Conservation (phyloP, 1,140 invertebrate species). For the Agrypnia vestita region DNA sequence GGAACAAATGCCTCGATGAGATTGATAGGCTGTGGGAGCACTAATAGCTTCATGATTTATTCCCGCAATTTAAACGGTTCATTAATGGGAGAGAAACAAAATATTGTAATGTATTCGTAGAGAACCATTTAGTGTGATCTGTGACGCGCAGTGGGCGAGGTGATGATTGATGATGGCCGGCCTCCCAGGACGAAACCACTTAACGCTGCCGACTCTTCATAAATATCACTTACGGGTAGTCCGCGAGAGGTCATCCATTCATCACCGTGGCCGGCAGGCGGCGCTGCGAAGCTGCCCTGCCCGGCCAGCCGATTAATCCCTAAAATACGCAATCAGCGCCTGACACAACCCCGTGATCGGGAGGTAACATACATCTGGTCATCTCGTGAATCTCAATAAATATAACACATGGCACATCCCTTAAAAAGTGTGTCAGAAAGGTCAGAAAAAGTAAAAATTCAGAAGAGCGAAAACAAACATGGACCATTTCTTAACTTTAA, state of each 20-base stretch:
- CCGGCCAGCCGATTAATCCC: conserved; percentile 16
- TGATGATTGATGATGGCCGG: conserved; percentile 49
- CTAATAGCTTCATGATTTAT: conserved; percentile 19
- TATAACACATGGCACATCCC: too few relatives aligned
- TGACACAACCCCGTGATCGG: neutral
- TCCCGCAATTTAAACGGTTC: conserved; percentile 39
- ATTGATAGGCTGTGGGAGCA: too few relatives aligned
- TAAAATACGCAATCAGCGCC: neutral
- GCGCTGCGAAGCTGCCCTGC: neutral
- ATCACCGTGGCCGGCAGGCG: conserved; percentile 24
- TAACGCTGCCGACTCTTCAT: conserved; percentile 50
- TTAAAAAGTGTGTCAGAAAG: too few relatives aligned
- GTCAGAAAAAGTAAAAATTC: too few relatives aligned
- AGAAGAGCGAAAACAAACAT: too few relatives aligned
- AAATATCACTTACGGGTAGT: conserved; percentile 36
- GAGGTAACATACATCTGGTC: neutral
- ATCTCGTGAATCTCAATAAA: neutral
- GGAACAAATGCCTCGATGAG: too few relatives aligned
- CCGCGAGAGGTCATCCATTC: conserved; percentile 29
- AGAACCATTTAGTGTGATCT: conserved; percentile 40
- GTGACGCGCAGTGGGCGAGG: conserved; percentile 20
- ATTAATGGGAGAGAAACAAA: conserved; percentile 36
- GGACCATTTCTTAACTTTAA: too few relatives aligned
- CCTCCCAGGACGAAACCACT: conserved; percentile 53
- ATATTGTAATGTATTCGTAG: conserved; percentile 46